Evolutionary conservation across 1,140 invertebrate species (phyloP), one percentile per base, ranked within the genome.

Genomic region (Cydia fagiglandana): DNA sequence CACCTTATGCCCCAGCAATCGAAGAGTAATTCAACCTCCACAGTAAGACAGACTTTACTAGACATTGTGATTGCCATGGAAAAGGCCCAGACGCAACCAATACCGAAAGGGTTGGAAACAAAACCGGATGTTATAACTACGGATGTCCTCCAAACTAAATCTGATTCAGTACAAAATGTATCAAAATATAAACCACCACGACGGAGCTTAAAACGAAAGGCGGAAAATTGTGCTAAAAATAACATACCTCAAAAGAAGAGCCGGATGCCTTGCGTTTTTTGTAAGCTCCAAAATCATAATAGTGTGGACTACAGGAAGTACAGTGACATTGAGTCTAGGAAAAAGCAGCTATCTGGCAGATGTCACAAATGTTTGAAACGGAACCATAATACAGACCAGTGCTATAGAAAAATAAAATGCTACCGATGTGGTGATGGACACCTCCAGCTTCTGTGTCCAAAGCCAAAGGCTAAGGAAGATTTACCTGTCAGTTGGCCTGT

Each of bases 351-450:
- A 15, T 13, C 15, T 5, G 47, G 13, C 9, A 28, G 73, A 10
- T 73, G 73, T 20, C 38, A 41, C 15, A 47, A 34, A 0, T 73
- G 73, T 17, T 20, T 73, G 9, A 73, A 20, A 50, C 24, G 38
- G 17, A 41, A 53, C n/a, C 73, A 73, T 13, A 41, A 9, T 2
- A n/a, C 38, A 9, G 38, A 24, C 12, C 24, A 73, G 4, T 73
- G 73, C 41, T 5, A 28, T 41, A 47, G 17, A 20, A 17, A 24
- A 10, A 20, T 20, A 13, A 73, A 6, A 15, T 73, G 73, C 17
- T 73, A 15, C 73, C 17, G 38, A 6, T 73, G 70, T 47, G 70
- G 70, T 17, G 41, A 41, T 15, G 50, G 50, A 4, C 50, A 56
- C 17, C 10, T 56, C 5, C 50, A 56, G 13, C 50, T 56, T 4